Evolutionary conservation across 2,888 invertebrate species (phyloP).

Genomic region (Ophion ellenae): DNA sequence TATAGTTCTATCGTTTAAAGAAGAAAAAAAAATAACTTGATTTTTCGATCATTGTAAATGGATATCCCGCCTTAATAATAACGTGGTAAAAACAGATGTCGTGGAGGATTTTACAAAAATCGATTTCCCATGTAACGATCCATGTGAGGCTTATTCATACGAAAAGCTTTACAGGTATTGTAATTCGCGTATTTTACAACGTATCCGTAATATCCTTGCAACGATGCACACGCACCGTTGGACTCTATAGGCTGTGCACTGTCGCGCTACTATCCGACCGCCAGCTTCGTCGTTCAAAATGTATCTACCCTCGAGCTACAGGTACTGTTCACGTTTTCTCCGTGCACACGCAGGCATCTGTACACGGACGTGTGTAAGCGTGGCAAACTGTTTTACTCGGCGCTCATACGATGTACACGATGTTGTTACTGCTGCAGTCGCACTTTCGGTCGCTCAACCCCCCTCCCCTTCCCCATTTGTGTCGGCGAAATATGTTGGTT

Average conservation of each 20-base stretch:
- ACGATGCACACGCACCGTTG: constrained; percentile 16
- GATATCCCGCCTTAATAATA: too few species aligned
- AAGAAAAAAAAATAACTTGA: too few species aligned
- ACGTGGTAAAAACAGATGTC: neutral
- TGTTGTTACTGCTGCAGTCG: constrained; percentile 39
- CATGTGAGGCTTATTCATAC: neutral
- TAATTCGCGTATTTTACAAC: constrained; percentile 40
- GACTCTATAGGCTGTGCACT: constrained; percentile 19
- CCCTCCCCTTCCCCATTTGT: too few species aligned
- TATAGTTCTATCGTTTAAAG: too few species aligned
- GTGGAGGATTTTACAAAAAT: neutral
- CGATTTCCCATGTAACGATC: neutral
- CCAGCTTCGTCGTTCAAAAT: constrained; percentile 24
- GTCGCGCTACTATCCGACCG: constrained; percentile 19
- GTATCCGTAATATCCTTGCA: constrained; percentile 39
- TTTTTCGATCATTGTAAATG: too few species aligned
- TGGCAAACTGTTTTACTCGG: constrained; percentile 13
- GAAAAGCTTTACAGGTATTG: constrained; percentile 54
- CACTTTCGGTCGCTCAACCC: constrained; percentile 25
- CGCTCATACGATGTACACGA: constrained; percentile 27
- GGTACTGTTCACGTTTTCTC: constrained; percentile 13
- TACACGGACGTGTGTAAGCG: neutral
- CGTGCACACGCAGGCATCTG: neutral
- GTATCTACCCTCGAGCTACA: constrained; percentile 17
- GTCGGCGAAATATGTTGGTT: too few species aligned